phyloP scores from a whole-genome alignment of 2,797 vertebrate genomes.

The Arnoldichthys spilopterus region DNA sequence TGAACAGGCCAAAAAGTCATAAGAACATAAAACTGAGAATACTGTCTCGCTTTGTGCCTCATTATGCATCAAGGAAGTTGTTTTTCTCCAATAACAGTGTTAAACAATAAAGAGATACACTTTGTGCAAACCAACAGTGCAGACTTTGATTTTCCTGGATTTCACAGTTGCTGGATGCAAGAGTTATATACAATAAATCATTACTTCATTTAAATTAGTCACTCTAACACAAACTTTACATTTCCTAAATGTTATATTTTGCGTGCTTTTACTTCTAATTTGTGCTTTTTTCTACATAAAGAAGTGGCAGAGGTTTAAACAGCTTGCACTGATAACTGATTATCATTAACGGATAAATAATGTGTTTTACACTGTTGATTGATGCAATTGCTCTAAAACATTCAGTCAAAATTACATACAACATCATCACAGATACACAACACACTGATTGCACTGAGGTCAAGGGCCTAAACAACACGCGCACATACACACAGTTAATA shows the following conservation, averaged over 20 bases:
- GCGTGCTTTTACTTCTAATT: conserved; percentile 8
- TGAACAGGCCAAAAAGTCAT: conserved; percentile 20
- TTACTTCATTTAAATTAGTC: conserved; percentile 29
- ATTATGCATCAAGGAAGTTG: conserved; percentile 10
- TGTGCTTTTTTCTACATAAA: conserved; percentile 46
- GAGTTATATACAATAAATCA: conserved; percentile 36
- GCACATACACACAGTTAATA: conserved; percentile 43
- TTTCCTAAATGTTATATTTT: conserved; percentile 21
- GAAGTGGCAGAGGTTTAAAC: conserved; percentile 42
- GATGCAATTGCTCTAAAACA: conserved; percentile 67
- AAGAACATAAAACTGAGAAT: conserved; percentile 31
- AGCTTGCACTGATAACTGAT: conserved; percentile 41
- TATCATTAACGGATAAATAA: conserved; percentile 29
- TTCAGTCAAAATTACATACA: conserved; percentile 71
- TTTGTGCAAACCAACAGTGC: conserved; percentile 75
- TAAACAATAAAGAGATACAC: conserved; percentile 66
- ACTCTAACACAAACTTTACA: conserved; percentile 34
- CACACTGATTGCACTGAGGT: conserved; percentile 74
- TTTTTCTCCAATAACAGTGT: conserved; percentile 1
- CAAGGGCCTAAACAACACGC: conserved; percentile 51
- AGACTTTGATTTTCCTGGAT: conserved; percentile 41
- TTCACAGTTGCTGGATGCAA: conserved; percentile 44
- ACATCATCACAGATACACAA: conserved; percentile 68
- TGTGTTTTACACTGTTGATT: conserved; percentile 32
- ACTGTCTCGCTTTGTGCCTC: conserved; percentile 23